phyloP scores from a whole-genome alignment of 2,113 vertebrate genomes.

The Mastomys natalensis region DNA sequence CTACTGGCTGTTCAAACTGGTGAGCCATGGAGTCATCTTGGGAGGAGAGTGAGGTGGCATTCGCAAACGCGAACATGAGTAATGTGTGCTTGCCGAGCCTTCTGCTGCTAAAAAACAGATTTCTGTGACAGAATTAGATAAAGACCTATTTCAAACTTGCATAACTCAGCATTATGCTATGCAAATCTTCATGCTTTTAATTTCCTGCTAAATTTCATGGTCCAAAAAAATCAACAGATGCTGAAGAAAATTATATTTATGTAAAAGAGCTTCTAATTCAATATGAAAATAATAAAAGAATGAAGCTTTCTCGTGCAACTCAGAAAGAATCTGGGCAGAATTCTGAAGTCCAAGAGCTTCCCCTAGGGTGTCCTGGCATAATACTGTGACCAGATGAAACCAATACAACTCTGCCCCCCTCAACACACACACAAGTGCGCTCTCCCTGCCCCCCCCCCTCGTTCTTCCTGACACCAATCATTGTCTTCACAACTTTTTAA shows the following conservation, averaged over 20 bases:
- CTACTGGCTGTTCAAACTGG: conserved; percentile 55
- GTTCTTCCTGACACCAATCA: neutral
- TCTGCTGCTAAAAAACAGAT: conserved; percentile 74
- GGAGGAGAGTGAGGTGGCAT: conserved; percentile 61
- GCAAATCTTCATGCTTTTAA: conserved; percentile 75
- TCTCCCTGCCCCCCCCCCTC: fast-evolving
- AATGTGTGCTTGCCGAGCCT: conserved; percentile 63
- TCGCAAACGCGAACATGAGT: conserved; percentile 73
- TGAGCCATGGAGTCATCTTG: conserved; percentile 48
- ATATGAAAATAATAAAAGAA: conserved; percentile 77
- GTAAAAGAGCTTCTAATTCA: conserved; percentile 79
- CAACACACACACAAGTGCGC: neutral
- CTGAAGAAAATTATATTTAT: conserved; percentile 80
- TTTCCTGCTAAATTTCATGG: conserved; percentile 80
- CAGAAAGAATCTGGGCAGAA: conserved; percentile 52
- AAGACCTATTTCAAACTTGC: conserved; percentile 82
- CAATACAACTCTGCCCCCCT: too few relatives aligned
- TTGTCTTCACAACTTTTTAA: neutral
- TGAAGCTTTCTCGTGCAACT: conserved; percentile 50
- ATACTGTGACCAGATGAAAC: neutral
- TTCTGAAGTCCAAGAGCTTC: conserved; percentile 51
- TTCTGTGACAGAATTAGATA: conserved; percentile 80
- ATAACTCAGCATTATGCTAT: conserved; percentile 80
- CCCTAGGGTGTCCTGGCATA: neutral
- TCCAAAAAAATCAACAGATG: conserved; percentile 81